Evolutionary conservation across 2,113 vertebrate species (phyloP), one percentile per base, ranked within the genome.

Genomic region (Podiceps cristatus): DNA sequence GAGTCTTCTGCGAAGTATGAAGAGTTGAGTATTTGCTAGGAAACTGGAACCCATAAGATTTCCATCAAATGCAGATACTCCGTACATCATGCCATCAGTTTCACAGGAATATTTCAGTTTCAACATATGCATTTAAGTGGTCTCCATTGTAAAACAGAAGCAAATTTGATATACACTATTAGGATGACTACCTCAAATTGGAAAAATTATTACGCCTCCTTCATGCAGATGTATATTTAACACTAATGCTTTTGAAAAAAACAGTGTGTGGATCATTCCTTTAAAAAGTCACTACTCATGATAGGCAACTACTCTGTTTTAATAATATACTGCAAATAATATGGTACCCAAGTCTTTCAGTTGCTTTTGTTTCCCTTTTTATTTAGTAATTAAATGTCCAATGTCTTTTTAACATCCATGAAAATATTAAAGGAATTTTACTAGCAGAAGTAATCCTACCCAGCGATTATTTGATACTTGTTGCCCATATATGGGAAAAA

Each of bases 261-360:
- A 42, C 29, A 25, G 7, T 28, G 9, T 23, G 24, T 8, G 3
- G 6, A n/a, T 47, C 7, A 6, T 35, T 71, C 42, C 42, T 77
- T 66, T 58, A 58, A 87, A n/a, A 81, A 69, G 44, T 47, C 44
- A 59, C 7, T 67, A 17, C 28, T 72, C 27, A 13, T 16, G 33
- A 27, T 29, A 6, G 3, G 3, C 42, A 63, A 27, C 47, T 35
- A 23, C 23, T 45, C 56, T 5, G 19, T 37, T 86, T 80, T 47
- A 73, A 18, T n/a, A 68, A 47, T 14, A 50, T 15, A 31, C 9
- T 37, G 44, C 49, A 80, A 87, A 73, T 27, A 78, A 64, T 23
- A 82, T 2, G 3, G 5, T 56, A 59, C 19, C 0, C 0, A 56
- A 53, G 11, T 69, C 22, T 69, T 60, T 10, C 55, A 29, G 68